Evolutionary conservation across 1,140 invertebrate genomes (phyloP), one percentile per base, ranked within the genome.

Genomic region (Bombus cullumanus): DNA sequence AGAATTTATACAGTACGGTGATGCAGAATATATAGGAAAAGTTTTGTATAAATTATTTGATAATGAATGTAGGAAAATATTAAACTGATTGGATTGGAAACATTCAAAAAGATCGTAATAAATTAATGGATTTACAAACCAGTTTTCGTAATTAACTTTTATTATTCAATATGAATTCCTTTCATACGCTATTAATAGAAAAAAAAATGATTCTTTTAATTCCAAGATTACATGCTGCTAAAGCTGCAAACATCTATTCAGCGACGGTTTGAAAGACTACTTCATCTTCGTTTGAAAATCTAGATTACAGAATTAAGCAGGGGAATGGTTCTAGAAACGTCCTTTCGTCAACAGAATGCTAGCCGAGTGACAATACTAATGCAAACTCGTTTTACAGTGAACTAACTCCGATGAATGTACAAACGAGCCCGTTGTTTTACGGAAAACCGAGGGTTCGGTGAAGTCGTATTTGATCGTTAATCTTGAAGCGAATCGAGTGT

Each of bases 371-470:
- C 34, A 76, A 37, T 62, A 28, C 34, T 25, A 8, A 77, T n/a
- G 75, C 53, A 62, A 62, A 62, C 57, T 62, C 37, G 75, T 77
- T 62, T 77, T 13, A 39, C 75, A 39, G 34, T 39, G 34, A 77
- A 39, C 75, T 72, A 62, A 62, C 31, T 69, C 25, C 8, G 75
- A 69, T 12, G 82, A 34, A 59, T 62, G n/a, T 79, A 47, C 62
- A 53, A 66, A 66, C 76, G 59, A 37, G 15, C 41, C 3, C 8
- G 41, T 34, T 31, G 41, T 79, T 68, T 37, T 31, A 5, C 15
- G 41, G 9, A 47, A 15, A 66, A 22, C 22, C 18, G 6, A 12
- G 53, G 15, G 13, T 53, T 3, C 34, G 37, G 9, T 22, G 15
- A 18, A n/a, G 22, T 41, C 12, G 39, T 6, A 25, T 25, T 34